Conservation (phyloP, 2,888 invertebrate genomes). For the Charanyca ferruginea region DNA sequence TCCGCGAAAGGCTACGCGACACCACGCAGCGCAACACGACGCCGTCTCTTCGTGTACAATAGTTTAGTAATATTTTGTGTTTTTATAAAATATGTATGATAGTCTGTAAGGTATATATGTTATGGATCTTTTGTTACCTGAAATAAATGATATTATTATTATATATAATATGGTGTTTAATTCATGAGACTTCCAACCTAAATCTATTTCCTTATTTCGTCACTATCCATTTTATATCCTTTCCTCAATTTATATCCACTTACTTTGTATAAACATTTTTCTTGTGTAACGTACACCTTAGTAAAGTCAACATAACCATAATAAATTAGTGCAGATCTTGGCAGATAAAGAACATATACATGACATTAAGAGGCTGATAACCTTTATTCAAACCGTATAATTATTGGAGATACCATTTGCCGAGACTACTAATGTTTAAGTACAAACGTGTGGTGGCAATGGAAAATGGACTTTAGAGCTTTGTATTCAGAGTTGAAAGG, state of each 20-base stretch:
- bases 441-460: slow-evolving; percentile 59
- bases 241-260: slow-evolving; percentile 15
- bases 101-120: too few relatives aligned
- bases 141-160: too few relatives aligned
- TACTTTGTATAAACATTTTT: slow-evolving; percentile 8
- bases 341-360: slow-evolving; percentile 82
- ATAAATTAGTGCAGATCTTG: slow-evolving; percentile 77
- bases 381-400: slow-evolving; percentile 88
- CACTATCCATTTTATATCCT: slow-evolving; percentile 3
- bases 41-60: too few relatives aligned
- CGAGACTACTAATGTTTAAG: slow-evolving; percentile 78
- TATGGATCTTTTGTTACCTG: too few relatives aligned
- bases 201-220: background rate
- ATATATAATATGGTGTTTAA: background rate
- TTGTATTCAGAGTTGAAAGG: slow-evolving; percentile 67
- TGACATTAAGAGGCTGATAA: slow-evolving; percentile 88
- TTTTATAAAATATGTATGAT: too few relatives aligned
- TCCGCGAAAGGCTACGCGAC: too few relatives aligned
- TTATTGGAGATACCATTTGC: slow-evolving; percentile 88
- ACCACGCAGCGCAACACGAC: too few relatives aligned
- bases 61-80: too few relatives aligned
- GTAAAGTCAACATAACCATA: slow-evolving; percentile 62
- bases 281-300: slow-evolving; percentile 37
- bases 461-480: slow-evolving; percentile 69
- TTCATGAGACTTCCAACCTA: background rate